Evolutionary conservation across 2,797 vertebrate genomes (phyloP).

Genomic region (Smutsia gigantea): DNA sequence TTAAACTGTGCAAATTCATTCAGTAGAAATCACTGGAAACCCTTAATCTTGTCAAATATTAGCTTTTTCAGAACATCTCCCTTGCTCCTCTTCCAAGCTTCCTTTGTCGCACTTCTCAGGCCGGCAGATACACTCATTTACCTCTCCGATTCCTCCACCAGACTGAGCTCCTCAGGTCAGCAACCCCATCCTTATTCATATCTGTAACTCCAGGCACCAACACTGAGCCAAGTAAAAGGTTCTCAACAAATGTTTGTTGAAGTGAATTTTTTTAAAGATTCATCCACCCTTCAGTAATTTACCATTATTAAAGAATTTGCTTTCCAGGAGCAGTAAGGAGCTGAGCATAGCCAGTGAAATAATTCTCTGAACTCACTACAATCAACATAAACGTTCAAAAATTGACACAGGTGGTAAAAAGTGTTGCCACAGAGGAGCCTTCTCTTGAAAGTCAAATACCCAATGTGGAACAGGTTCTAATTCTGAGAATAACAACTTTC

Average conservation of each 20-base stretch:
- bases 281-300: neutral
- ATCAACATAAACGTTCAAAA: neutral
- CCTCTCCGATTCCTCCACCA: neutral
- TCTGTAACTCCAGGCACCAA: neutral
- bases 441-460: neutral
- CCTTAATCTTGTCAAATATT: neutral
- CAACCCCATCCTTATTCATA: neutral
- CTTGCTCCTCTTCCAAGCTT: neutral
- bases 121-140: neutral
- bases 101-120: neutral
- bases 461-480: neutral
- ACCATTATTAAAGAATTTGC: neutral
- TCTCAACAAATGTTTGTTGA: neutral
- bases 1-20: neutral
- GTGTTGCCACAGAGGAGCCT: neutral
- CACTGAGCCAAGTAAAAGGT: neutral
- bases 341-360: neutral
- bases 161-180: neutral
- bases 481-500: neutral
- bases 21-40: neutral
- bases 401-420: neutral
- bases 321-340: neutral
- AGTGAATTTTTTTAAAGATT: neutral
- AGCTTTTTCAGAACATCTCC: neutral
- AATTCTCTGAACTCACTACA: neutral